These are phyloP conservation scores for Brachionus asplanchnoidis DNA, from an alignment of 1,140 invertebrate species.

Conservation along the genomic window DNA sequence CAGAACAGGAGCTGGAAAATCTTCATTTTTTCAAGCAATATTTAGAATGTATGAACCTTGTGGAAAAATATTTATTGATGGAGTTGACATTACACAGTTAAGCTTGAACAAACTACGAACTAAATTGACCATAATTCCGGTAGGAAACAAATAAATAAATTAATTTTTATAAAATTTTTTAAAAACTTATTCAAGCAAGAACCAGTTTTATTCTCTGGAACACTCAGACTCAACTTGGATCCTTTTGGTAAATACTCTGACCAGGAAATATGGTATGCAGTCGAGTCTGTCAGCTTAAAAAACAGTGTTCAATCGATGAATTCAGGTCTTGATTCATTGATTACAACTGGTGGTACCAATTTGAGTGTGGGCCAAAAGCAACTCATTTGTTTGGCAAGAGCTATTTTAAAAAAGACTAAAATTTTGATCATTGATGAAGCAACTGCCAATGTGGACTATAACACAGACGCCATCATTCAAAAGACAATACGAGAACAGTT, in stretches of 20 bases:
- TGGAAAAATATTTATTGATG: conserved; percentile 66
- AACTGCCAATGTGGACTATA: conserved; percentile 65
- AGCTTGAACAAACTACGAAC: conserved; percentile 67
- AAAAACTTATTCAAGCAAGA: conserved; percentile 45
- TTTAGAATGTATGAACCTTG: conserved; percentile 59
- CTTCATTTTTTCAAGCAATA: conserved; percentile 65
- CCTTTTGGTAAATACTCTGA: conserved; percentile 48
- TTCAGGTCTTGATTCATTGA: background rate
- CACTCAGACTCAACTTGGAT: conserved; percentile 53
- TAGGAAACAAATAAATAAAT: conserved; percentile 61
- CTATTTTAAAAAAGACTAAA: conserved; percentile 78
- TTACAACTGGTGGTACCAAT: conserved; percentile 45
- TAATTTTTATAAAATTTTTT: background rate
- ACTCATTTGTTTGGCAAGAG: conserved; percentile 77
- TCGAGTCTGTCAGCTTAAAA: conserved; percentile 61
- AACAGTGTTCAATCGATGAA: background rate
- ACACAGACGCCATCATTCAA: conserved; percentile 78
- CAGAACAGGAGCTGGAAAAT: conserved; percentile 79
- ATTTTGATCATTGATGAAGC: conserved; percentile 90
- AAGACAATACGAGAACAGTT: conserved; percentile 82
- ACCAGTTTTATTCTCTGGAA: conserved; percentile 57
- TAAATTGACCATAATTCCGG: conserved; percentile 75
- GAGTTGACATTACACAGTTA: conserved; percentile 63
- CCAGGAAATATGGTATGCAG: conserved; percentile 47
- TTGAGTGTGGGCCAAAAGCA: conserved; percentile 80